Base-by-base conservation (phyloP, 2,797 vertebrate species). In the Notolepis coatsorum region DNA sequence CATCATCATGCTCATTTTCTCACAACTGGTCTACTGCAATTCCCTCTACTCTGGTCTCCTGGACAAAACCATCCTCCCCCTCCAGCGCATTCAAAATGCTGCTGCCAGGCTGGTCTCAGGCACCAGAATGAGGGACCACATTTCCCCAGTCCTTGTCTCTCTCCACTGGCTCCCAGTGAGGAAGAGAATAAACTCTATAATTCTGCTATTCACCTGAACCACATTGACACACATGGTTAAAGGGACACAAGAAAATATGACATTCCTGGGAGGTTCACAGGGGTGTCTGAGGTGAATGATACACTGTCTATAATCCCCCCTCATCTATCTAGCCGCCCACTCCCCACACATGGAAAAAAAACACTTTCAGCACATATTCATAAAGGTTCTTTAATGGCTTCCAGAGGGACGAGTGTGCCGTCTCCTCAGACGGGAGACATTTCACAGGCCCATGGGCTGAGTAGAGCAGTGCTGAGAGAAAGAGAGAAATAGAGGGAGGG, bases 331-430 rank as follows among this genome's bases (percentile, higher is more conserved):
- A 72, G 80, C 79, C 79, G 75, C 67, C 64, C 67, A 38, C 77
- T 79, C 77, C 71, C 78, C 79, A 75, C 75, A 79, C 70, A 61
- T 48, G 64, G 69, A 84, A 65, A 87, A 85, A 86, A 81, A 39
- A 33, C 71, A 69, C 81, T 87, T 91, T 91, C 89, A 92, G 88
- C 86, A 90, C 80, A 88, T 88, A 87, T 91, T 92, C 90, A 91
- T 88, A 91, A 91, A 92, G 90, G 76, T 84, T 88, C 82, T 85
- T 85, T 93, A 93, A 93, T 93, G 91, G 90, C 86, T 89, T 92
- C 92, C 91, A 84, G 75, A 77, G 90, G 91, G 91, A 93, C 77
- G 38, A 70, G 68, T 72, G 81, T 80, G 80, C 71, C 75, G 79
- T 89, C 84, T 88, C 75, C 77, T 80, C 79, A 85, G 82, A 88